phyloP scores from a whole-genome alignment of 2,888 invertebrate genomes.

The Drosophila ezoana region DNA sequence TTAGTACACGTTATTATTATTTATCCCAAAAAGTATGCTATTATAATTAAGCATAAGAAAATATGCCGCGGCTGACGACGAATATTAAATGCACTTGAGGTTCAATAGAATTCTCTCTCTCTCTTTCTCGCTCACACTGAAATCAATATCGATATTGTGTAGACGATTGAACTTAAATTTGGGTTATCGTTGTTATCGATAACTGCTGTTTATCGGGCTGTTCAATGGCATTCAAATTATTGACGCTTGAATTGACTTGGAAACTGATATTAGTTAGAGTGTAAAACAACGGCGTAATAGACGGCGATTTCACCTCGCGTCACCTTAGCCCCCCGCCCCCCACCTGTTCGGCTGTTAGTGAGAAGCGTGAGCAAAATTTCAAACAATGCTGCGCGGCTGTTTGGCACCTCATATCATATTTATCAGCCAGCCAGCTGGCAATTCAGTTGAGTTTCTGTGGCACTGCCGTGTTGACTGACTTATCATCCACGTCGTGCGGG shows the following conservation, averaged over 20 bases:
- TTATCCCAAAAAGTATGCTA: constrained; percentile 33
- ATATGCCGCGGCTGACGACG: not conserved
- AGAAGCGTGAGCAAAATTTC: constrained; percentile 61
- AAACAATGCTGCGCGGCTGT: constrained; percentile 56
- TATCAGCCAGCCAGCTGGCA: constrained; percentile 66
- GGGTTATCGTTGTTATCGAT: constrained; percentile 26
- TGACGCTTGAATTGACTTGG: constrained; percentile 41
- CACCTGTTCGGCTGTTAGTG: constrained; percentile 8
- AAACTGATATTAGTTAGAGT: constrained; percentile 31
- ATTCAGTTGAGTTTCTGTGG: constrained; percentile 46
- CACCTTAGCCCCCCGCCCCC: constrained; percentile 15
- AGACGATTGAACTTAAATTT: not conserved
- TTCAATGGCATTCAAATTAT: constrained; percentile 35
- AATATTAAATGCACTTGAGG: constrained; percentile 1
- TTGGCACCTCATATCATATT: constrained; percentile 65
- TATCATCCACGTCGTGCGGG: constrained; percentile 51
- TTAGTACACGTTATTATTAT: not conserved
- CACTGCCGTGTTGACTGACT: constrained; percentile 54
- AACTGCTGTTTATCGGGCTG: not conserved
- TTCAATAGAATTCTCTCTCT: not conserved
- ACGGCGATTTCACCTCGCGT: constrained; percentile 53
- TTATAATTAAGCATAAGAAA: not conserved
- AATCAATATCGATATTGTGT: constrained; percentile 4
- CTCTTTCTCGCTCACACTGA: not conserved
- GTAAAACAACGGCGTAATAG: constrained; percentile 42